These are phyloP conservation scores for Phlogophora meticulosa DNA, from an alignment of 2,888 invertebrate genomes.

Conservation along the genomic window DNA sequence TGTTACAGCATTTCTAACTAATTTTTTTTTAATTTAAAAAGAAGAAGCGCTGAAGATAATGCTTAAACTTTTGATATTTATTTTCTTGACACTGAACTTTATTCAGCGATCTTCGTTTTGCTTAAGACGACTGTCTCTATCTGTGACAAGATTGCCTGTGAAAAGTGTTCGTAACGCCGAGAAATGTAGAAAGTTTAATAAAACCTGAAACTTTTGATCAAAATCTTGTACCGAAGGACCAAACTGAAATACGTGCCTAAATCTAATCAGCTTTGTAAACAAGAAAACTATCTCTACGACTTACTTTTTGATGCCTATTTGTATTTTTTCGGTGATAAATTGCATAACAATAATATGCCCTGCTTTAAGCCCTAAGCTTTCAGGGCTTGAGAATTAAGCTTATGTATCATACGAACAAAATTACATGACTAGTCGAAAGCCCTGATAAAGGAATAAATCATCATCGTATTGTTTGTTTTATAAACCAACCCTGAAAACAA, in stretches of 20 bases:
- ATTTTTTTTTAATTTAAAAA: no score
- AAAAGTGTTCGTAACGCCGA: constrained; percentile 3
- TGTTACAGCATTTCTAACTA: not conserved
- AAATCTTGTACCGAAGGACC: constrained; percentile 10
- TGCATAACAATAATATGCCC: not conserved
- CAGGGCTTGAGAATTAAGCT: not conserved
- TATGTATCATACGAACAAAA: not conserved
- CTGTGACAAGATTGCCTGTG: constrained; percentile 14
- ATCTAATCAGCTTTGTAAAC: not conserved
- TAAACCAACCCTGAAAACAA: not conserved
- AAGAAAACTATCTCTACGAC: not conserved
- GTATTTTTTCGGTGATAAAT: not conserved
- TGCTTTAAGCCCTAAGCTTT: no score
- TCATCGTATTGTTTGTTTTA: not conserved
- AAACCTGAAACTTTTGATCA: constrained; percentile 36
- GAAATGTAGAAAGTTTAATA: constrained; percentile 27
- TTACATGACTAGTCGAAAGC: not conserved
- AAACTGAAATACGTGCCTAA: not conserved
- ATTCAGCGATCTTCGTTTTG: not conserved
- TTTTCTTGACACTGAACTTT: not conserved
- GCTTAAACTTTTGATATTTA: constrained; percentile 3
- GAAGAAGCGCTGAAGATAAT: not conserved
- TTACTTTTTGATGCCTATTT: not conserved
- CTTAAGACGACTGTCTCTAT: constrained; percentile 11
- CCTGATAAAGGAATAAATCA: constrained; percentile 3